These are phyloP conservation scores for Meteorus sp. DNA, from an alignment of 1,140 invertebrate species.

Conservation along the genomic window DNA sequence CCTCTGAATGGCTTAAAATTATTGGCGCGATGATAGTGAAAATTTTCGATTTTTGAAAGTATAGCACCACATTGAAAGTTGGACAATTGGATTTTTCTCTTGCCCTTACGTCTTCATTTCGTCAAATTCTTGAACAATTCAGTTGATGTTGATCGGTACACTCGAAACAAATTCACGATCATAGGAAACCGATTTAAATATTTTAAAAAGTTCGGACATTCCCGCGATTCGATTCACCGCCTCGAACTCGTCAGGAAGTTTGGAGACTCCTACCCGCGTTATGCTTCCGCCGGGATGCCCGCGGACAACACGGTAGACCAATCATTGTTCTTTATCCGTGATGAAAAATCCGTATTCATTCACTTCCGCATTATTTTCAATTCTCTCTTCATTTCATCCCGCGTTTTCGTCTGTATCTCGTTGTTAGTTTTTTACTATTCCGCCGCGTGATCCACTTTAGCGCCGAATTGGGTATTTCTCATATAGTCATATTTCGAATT, in stretches of 20 bases:
- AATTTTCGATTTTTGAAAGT: no score
- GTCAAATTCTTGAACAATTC: neutral
- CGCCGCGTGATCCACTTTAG: conserved; percentile 20
- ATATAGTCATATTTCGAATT: conserved; percentile 20
- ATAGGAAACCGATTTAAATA: conserved; percentile 19
- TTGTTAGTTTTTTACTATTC: conserved; percentile 2
- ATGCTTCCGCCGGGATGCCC: conserved; percentile 58
- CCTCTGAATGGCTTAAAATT: conserved; percentile 2
- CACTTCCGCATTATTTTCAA: neutral
- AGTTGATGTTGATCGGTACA: neutral
- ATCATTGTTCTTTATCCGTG: conserved; percentile 9
- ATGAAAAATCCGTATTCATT: conserved; percentile 7
- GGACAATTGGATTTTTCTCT: no score
- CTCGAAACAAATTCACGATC: conserved; percentile 4
- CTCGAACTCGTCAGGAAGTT: conserved; percentile 43
- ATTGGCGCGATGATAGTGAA: neutral
- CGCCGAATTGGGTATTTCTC: conserved; percentile 30
- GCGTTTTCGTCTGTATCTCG: neutral
- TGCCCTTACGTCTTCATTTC: no score
- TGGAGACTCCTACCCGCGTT: conserved; percentile 60
- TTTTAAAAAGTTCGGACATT: conserved; percentile 44
- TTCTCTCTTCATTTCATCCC: neutral
- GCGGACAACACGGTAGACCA: conserved; percentile 46
- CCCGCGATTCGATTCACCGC: conserved; percentile 37
- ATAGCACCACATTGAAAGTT: no score